phyloP scores from a whole-genome alignment of 2,797 vertebrate species.

The Meriones psammophilus region DNA sequence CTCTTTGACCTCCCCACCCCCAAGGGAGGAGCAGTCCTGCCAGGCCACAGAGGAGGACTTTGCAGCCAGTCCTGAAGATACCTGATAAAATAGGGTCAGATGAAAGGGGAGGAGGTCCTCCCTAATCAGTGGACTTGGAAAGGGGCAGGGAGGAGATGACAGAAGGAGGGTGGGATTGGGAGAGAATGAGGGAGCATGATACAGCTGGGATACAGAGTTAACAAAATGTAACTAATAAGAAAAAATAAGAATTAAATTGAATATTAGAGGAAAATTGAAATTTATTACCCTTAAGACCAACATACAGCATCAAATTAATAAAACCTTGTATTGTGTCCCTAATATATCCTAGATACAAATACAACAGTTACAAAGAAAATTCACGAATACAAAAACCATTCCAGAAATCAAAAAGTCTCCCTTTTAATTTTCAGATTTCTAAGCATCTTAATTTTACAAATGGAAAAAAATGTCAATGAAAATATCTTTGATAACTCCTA shows the following conservation, averaged over 20 bases:
- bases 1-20: too few species aligned
- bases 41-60: too few species aligned
- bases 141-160: too few species aligned
- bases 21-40: too few species aligned
- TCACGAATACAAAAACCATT: constrained; percentile 11
- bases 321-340: not conserved
- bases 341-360: not conserved
- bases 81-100: too few species aligned
- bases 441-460: constrained; percentile 1
- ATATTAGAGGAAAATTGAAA: constrained; percentile 9
- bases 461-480: not conserved
- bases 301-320: not conserved
- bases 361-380: not conserved
- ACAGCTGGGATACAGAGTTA: too few species aligned
- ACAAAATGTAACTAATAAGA: too few species aligned
- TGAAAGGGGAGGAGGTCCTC: too few species aligned
- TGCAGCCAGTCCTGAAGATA: too few species aligned
- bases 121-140: too few species aligned
- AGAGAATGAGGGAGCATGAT: too few species aligned
- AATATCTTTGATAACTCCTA: not conserved
- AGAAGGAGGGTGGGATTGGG: too few species aligned
- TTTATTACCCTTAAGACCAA: not conserved
- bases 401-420: not conserved
- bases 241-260: not conserved
- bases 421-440: constrained; percentile 2